phyloP scores from a whole-genome alignment of 2,888 invertebrate species.

The Chrysolina haemoptera region DNA sequence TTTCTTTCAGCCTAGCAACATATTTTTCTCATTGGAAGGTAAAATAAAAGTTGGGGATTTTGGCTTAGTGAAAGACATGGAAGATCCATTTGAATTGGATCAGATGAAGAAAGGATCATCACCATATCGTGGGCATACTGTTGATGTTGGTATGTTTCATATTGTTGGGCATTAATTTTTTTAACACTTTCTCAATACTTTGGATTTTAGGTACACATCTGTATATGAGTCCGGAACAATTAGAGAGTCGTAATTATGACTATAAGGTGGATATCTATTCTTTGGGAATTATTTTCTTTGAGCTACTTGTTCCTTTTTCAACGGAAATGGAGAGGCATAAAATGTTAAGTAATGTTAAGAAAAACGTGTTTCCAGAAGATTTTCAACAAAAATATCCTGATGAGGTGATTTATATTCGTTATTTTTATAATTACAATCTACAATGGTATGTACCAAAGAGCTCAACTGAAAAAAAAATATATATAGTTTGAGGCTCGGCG shows the following conservation, averaged over 20 bases:
- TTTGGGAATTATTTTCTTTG: slow-evolving; percentile 93
- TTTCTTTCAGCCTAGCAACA: slow-evolving; percentile 83
- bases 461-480: no score
- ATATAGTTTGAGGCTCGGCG: no score
- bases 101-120: slow-evolving; percentile 68
- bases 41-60: slow-evolving; percentile 97
- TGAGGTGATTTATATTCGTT: slow-evolving; percentile 74
- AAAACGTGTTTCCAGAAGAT: slow-evolving; percentile 78
- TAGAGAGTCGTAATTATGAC: slow-evolving; percentile 81
- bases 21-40: slow-evolving; percentile 93
- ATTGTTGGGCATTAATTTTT: not conserved
- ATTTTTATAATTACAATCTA: slow-evolving; percentile 18
- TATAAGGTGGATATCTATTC: slow-evolving; percentile 97
- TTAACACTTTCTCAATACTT: slow-evolving; percentile 10
- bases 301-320: slow-evolving; percentile 89
- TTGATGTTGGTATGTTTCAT: slow-evolving; percentile 74
- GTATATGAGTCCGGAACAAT: slow-evolving; percentile 99
- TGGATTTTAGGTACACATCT: slow-evolving; percentile 84
- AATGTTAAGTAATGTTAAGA: slow-evolving; percentile 77
- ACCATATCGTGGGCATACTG: slow-evolving; percentile 71
- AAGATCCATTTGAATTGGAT: slow-evolving; percentile 70
- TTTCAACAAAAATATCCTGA: slow-evolving; percentile 78
- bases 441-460: not conserved
- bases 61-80: slow-evolving; percentile 94
- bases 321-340: slow-evolving; percentile 92